Base-by-base conservation (phyloP, 2,888 invertebrate species). In the Eudemis profundana region DNA sequence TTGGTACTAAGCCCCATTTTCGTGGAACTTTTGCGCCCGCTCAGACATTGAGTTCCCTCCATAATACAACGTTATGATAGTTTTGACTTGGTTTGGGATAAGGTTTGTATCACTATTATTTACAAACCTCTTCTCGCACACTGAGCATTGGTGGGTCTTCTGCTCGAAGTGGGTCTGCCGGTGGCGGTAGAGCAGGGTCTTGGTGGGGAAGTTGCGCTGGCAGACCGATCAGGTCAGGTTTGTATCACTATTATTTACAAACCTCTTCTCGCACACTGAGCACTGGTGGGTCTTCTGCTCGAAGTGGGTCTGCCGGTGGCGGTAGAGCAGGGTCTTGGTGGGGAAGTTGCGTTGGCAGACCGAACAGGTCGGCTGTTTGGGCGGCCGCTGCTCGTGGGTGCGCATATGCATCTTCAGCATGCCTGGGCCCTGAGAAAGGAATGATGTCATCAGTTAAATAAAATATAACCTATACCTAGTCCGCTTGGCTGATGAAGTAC, bases 321-420 rank as follows among this genome's bases (percentile, higher is more conserved):
- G 86, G 79, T 94, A 94, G 3, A 94, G 86, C 14, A 94, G 83
- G 0, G 94, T 93, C 77, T 94, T 94, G 47, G 93, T 93, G 60
- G 93, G 87, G 79, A 94, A 94, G 2, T 91, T 92, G 4, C 94
- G 92, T 69, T 93, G 92, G 78, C 94, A 94, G 27, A 94, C 93
- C 7, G 93, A 93, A 77, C 94, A 94, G 0, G 93, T 93, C 0
- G 94, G 94, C 69, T 93, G 92, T 72, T 93, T 93, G 0, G 93
- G 92, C 0, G 93, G 93, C 0, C 93, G 90, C 71, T 93, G 85
- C 72, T 93, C 93, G 81, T 94, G 94, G 0, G 94, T 94, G 8
- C 94, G 93, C 94, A 94, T 94, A 75, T 94, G 94, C 94, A 94
- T 94, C 72, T 94, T 93, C 33, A 94, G 78, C 94, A 94, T 94